These are phyloP conservation scores for Drosophila mercatorum DNA, from an alignment of 2,888 invertebrate genomes.

Conservation along the genomic window DNA sequence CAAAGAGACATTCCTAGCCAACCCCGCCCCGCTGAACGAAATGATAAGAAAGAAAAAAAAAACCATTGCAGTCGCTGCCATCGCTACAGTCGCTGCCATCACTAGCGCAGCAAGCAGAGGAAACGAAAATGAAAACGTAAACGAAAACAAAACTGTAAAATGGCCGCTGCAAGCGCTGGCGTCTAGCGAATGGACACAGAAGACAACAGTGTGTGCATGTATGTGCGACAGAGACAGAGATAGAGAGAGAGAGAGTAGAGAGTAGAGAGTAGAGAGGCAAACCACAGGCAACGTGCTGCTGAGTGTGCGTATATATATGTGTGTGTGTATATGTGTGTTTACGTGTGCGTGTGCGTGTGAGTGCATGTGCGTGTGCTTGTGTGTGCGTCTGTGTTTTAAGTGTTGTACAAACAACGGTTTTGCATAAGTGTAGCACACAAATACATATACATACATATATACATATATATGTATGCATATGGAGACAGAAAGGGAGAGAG, in stretches of 20 bases:
- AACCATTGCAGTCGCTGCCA: conserved; percentile 3
- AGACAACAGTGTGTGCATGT: conserved; percentile 9
- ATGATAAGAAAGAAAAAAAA: background rate
- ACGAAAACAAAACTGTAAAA: conserved; percentile 7
- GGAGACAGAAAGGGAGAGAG: conserved; percentile 10
- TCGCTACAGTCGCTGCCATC: conserved; percentile 11
- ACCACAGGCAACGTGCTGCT: conserved; percentile 56
- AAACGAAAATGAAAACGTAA: background rate
- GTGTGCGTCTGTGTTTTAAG: conserved; percentile 3
- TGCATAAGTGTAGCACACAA: conserved; percentile 28
- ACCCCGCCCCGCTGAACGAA: background rate
- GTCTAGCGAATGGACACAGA: conserved; percentile 7
- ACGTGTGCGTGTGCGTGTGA: conserved; percentile 7
- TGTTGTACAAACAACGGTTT: conserved; percentile 35
- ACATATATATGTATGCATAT: conserved; percentile 6
- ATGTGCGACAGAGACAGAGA: conserved; percentile 7
- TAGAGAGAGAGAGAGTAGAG: conserved; percentile 16
- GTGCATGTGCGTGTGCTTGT: conserved; percentile 11
- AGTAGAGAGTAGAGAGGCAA: conserved; percentile 33
- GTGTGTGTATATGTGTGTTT: conserved; percentile 4
- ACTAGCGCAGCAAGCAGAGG: background rate
- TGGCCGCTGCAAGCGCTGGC: conserved; percentile 13
- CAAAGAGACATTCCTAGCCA: conserved; percentile 2
- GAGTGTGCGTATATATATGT: conserved; percentile 19
- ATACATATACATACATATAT: conserved; percentile 2